Percentiles rank a stretch among this genome's conserved stretches.
phyloP scores from a whole-genome alignment of 2,888 invertebrate species.

The Drosophila neoperkinsi region DNA sequence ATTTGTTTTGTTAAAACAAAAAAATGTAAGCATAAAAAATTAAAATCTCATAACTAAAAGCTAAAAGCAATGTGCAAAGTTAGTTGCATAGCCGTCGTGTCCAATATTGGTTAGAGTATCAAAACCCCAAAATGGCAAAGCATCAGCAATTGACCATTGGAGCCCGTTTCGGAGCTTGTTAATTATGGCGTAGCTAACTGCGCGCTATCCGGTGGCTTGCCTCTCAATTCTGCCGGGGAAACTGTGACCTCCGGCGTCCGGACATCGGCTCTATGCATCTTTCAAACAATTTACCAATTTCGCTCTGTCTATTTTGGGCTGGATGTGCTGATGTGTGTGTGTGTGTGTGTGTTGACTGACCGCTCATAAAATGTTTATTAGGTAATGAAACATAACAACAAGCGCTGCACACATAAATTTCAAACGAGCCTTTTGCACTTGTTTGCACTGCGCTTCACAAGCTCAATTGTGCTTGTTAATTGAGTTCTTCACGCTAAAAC shows the following conservation, averaged over 20 bases:
- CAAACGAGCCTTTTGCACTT: constrained; percentile 56
- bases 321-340: constrained; percentile 11
- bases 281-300: constrained; percentile 80
- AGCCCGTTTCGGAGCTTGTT: constrained; percentile 64
- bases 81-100: neutral
- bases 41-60: too few species aligned
- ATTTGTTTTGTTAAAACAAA: too few species aligned
- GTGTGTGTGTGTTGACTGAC: constrained; percentile 36
- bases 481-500: constrained; percentile 57
- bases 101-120: constrained; percentile 4
- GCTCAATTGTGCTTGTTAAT: constrained; percentile 62
- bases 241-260: constrained; percentile 29
- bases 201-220: constrained; percentile 20
- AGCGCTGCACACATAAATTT: constrained; percentile 59
- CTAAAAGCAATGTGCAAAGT: too few species aligned
- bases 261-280: constrained; percentile 60
- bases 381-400: constrained; percentile 73
- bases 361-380: constrained; percentile 76
- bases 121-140: constrained; percentile 33
- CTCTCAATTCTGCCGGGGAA: constrained; percentile 6
- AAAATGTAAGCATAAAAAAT: too few species aligned
- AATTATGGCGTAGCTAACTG: constrained; percentile 59
- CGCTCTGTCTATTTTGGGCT: constrained; percentile 34
- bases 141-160: constrained; percentile 61
- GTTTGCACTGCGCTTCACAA: constrained; percentile 40